Evolutionary conservation across 2,113 vertebrate species (phyloP), one percentile per base, ranked within the genome.

Genomic region (Lagopus leucura): DNA sequence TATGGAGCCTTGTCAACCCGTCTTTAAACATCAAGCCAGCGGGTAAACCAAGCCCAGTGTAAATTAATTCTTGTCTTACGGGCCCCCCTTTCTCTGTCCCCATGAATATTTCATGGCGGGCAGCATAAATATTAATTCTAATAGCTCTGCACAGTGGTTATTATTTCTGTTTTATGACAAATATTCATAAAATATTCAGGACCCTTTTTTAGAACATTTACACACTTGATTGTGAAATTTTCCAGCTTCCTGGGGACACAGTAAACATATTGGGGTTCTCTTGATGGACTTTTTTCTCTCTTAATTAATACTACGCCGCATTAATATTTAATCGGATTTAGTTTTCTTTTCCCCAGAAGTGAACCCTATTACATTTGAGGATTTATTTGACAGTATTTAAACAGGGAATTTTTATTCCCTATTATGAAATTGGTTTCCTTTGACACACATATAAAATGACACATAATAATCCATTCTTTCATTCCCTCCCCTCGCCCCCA

Each of bases 41-140:
- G 97, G 97, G 98, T 98, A 98, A 98, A 98, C 97, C 98, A 96
- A 97, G 97, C 98, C 98, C 97, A 92, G 71, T 98, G 98, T 98
- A 98, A 98, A 98, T 98, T 98, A 98, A 98, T 98, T 98, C 98
- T 97, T 96, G 97, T 98, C 97, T 98, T 97, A 97, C 96, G 94
- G 97, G 96, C 98, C 98, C 97, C 94, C 97, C 97, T 97, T 98
- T 95, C 97, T 98, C 98, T 97, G 95, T 98, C 98, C 98, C 98
- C 97, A 99, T 99, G 99, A 99, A 99, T 99, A 99, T 99, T 99
- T 99, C 98, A 99, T 99, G 98, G 97, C 96, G 73, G 98, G 98
- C 95, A 97, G 97, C 98, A 99, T 99, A 99, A 99, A 99, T 99
- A 99, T 99, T 99, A 99, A 99, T 99, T 98, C 98, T 99, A 99